These are phyloP conservation scores for Myiopsitta monachus DNA, from an alignment of 2,113 vertebrate genomes.

Conservation along the genomic window DNA sequence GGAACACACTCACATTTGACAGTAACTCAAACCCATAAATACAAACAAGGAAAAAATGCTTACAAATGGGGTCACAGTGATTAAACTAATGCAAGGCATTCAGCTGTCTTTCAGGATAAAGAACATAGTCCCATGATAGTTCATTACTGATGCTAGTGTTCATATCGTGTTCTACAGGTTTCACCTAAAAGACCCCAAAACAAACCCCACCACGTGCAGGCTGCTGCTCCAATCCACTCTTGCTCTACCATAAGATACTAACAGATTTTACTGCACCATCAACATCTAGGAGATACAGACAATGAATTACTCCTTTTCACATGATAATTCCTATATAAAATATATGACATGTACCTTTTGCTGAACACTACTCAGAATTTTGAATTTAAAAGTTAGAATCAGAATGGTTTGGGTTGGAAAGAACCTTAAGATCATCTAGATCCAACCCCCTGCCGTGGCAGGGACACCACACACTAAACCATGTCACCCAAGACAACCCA, in stretches of 20 bases:
- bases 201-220: background rate
- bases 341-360: background rate
- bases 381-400: background rate
- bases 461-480: background rate
- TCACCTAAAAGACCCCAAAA: background rate
- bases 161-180: too few species aligned
- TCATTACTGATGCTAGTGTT: background rate
- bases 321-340: background rate
- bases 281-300: background rate
- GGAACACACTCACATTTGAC: background rate
- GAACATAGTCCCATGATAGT: accelerated
- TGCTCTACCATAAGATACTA: background rate
- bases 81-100: background rate
- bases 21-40: background rate
- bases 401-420: background rate
- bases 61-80: accelerated
- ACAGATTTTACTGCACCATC: background rate
- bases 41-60: background rate
- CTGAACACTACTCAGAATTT: background rate
- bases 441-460: background rate
- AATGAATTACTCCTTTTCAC: background rate
- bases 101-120: background rate
- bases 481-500: background rate
- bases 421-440: background rate
- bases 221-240: background rate